Percentiles rank a stretch among this genome's conserved stretches.
phyloP scores from a whole-genome alignment of 2,113 vertebrate species.

The Festucalex cinctus region DNA sequence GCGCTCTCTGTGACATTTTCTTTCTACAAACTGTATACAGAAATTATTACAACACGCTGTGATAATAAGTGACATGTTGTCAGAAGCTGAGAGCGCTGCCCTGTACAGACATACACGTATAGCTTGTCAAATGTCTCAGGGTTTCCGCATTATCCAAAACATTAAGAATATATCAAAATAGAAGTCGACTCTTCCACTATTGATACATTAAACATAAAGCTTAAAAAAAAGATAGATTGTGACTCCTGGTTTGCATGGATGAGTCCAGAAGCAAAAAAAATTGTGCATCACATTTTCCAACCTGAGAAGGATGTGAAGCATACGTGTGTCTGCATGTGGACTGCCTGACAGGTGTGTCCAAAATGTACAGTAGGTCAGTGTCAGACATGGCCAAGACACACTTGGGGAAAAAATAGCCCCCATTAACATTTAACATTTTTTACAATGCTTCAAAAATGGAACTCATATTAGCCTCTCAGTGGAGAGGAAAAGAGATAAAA shows the following conservation, averaged over 20 bases:
- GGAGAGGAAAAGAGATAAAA: constrained; percentile 45
- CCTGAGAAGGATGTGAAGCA: not conserved
- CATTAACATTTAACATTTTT: constrained; percentile 74
- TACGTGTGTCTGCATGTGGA: not conserved
- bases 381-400: constrained; percentile 45
- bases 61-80: constrained; percentile 25
- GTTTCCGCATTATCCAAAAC: not conserved
- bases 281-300: not conserved
- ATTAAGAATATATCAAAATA: constrained; percentile 38
- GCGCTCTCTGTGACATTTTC: constrained; percentile 5
- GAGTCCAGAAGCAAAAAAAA: not conserved
- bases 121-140: constrained; percentile 32
- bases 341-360: not conserved
- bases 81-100: constrained; percentile 16
- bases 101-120: constrained; percentile 18
- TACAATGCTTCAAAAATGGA: constrained; percentile 65
- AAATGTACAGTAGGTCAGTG: constrained; percentile 1
- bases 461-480: constrained; percentile 53
- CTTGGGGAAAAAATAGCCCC: constrained; percentile 64
- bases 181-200: constrained; percentile 10
- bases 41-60: constrained; percentile 12
- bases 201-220: constrained; percentile 20
- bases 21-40: constrained; percentile 7
- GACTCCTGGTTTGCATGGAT: constrained; percentile 1
- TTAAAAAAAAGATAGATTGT: constrained; percentile 9